Evolutionary conservation across 2,797 vertebrate genomes (phyloP).

Genomic region (Molothrus ater): DNA sequence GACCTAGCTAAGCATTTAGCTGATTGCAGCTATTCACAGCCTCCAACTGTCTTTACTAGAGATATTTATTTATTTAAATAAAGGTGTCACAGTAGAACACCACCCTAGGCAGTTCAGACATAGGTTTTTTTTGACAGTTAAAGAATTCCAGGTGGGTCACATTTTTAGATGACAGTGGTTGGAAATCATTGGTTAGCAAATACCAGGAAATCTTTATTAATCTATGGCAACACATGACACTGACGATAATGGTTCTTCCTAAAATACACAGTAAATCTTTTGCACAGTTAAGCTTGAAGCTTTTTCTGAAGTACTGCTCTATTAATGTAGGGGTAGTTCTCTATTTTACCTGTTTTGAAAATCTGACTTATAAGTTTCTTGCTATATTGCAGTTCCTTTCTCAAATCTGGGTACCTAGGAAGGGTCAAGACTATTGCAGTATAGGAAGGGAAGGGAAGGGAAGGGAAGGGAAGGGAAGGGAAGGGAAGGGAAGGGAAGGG

Average conservation of each 20-base stretch:
- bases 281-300: background rate
- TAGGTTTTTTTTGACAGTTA: background rate
- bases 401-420: background rate
- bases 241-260: background rate
- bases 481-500: accelerated
- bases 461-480: background rate
- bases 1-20: background rate
- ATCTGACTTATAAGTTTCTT: background rate
- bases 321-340: background rate
- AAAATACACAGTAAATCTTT: background rate
- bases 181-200: background rate
- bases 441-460: too few species aligned
- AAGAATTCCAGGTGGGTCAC: background rate
- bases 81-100: background rate
- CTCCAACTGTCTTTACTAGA: background rate
- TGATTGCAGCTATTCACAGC: background rate
- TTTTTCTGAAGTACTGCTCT: background rate
- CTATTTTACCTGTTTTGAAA: background rate
- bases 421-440: background rate
- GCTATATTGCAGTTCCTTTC: background rate
- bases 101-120: background rate
- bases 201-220: background rate
- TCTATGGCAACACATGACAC: background rate
- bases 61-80: background rate
- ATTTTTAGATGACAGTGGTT: background rate